phyloP scores from a whole-genome alignment of 1,140 invertebrate genomes.

The Sipha flava region DNA sequence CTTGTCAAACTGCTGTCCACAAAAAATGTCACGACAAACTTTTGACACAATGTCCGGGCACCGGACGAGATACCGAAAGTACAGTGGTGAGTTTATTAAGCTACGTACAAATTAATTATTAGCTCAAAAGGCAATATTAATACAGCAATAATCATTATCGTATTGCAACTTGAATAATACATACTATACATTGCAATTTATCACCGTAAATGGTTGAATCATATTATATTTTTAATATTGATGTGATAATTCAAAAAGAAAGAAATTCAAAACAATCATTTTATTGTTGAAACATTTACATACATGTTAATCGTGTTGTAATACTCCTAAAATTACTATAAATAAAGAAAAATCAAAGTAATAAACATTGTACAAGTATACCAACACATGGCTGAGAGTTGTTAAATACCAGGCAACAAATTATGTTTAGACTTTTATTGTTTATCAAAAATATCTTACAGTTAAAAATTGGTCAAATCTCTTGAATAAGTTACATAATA shows the following conservation, averaged over 20 bases:
- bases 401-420: background rate
- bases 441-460: background rate
- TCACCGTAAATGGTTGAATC: background rate
- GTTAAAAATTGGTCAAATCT: background rate
- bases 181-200: background rate
- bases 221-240: background rate
- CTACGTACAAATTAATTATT: background rate
- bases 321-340: background rate
- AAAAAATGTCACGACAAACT: constrained; percentile 94
- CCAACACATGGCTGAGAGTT: background rate
- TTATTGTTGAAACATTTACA: background rate
- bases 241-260: background rate
- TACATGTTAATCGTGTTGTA: background rate
- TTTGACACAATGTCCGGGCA: constrained; percentile 88
- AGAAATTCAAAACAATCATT: background rate
- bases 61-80: constrained; percentile 80
- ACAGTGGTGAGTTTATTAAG: constrained; percentile 69
- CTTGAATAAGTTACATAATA: background rate
- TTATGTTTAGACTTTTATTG: background rate
- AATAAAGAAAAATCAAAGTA: constrained; percentile 1
- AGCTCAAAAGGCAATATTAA: background rate
- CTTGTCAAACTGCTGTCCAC: constrained; percentile 92
- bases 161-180: background rate
- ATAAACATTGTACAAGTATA: background rate
- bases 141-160: background rate